Evolutionary conservation across 2,888 invertebrate genomes (phyloP).

Genomic region (Craniophora ligustri): DNA sequence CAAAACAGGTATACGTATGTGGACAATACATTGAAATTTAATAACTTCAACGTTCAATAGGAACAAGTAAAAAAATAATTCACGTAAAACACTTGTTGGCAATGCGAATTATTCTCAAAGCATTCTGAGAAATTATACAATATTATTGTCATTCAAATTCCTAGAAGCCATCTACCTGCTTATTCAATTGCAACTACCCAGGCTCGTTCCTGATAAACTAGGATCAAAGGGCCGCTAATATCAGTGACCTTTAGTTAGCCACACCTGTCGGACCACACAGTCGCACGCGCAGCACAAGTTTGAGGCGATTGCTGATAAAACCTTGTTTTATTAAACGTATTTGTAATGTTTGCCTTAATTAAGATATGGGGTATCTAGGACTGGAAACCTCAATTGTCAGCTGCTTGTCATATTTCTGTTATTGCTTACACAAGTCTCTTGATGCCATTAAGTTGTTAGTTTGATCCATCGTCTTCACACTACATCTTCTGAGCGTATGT

Average conservation of each 20-base stretch:
- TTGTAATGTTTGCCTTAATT: constrained; percentile 34
- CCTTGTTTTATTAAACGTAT: constrained; percentile 27
- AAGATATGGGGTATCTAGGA: constrained; percentile 28
- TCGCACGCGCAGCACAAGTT: constrained; percentile 38
- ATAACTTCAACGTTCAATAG: too few species aligned
- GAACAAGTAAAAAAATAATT: too few species aligned
- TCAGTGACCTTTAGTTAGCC: constrained; percentile 51
- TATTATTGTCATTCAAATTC: constrained; percentile 14
- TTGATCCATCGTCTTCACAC: too few species aligned
- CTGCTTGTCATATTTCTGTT: constrained; percentile 23
- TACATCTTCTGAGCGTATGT: too few species aligned
- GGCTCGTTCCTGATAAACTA: constrained; percentile 34
- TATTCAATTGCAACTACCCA: constrained; percentile 27
- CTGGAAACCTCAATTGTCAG: constrained; percentile 13
- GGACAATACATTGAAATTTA: too few species aligned
- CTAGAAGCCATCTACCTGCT: constrained; percentile 14
- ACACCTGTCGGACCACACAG: constrained; percentile 54
- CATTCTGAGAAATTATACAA: too few species aligned
- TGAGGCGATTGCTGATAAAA: constrained; percentile 40
- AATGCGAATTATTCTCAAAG: too few species aligned
- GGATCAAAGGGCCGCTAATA: constrained; percentile 59
- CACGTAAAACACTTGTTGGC: too few species aligned
- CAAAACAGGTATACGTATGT: too few species aligned
- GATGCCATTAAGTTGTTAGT: too few species aligned
- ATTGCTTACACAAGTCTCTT: too few species aligned